Conservation (phyloP, 92 coral and sea anemone species). For the Bergia puertoricense region DNA sequence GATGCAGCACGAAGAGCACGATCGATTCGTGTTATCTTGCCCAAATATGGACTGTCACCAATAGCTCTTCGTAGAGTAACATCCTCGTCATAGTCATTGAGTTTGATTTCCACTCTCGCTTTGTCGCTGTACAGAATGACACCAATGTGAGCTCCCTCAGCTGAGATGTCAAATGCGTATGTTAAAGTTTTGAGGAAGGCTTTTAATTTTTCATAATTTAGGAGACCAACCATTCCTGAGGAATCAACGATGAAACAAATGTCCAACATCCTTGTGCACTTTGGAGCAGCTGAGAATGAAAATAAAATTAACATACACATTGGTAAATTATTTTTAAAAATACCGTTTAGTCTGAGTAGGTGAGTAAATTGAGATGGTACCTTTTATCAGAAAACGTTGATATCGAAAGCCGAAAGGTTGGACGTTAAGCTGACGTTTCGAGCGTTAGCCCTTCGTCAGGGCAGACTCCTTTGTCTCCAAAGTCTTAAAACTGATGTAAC, state of each 20-base stretch:
- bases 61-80: conserved; percentile 61
- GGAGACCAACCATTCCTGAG: conserved; percentile 65
- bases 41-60: conserved; percentile 59
- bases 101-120: conserved; percentile 61
- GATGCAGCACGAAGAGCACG: conserved; percentile 64
- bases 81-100: conserved; percentile 49
- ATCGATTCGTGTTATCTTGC: conserved; percentile 69
- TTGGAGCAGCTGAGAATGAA: conserved; percentile 42
- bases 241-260: conserved; percentile 74
- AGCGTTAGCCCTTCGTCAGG: no score
- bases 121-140: conserved; percentile 72
- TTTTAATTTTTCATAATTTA: conserved; percentile 64
- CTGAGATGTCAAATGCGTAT: conserved; percentile 54
- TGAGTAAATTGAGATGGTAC: no score
- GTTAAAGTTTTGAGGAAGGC: conserved; percentile 64
- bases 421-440: no score
- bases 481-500: not conserved
- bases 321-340: no score
- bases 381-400: no score
- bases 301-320: not conserved
- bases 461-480: no score
- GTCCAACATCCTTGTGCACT: conserved; percentile 63
- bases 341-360: no score
- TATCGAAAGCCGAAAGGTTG: no score
- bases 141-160: conserved; percentile 64